Conservation (phyloP, 2,888 invertebrate species). For the Disparrhopalites patrizii region DNA sequence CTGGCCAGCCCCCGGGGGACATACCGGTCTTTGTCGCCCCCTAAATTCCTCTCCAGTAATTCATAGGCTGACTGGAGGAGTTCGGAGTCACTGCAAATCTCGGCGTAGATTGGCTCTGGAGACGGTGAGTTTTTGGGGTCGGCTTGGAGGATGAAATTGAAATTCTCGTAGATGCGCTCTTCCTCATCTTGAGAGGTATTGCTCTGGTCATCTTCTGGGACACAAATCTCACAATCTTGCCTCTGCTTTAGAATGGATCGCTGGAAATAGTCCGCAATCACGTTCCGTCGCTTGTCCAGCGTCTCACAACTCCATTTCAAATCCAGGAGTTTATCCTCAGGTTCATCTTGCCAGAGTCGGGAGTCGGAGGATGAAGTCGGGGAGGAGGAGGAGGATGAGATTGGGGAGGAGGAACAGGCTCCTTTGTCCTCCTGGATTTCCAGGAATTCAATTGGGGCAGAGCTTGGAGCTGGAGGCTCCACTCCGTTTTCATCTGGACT, state of each 20-base stretch:
- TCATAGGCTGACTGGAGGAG: neutral
- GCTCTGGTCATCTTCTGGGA: neutral
- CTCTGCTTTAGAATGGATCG: constrained; percentile 17
- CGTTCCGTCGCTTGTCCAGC: constrained; percentile 15
- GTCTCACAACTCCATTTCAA: constrained; percentile 22
- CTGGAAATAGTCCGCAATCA: constrained; percentile 16
- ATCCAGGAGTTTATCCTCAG: constrained; percentile 8
- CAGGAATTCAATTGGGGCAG: neutral
- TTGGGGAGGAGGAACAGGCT: neutral
- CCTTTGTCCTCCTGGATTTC: neutral
- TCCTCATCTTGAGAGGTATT: neutral
- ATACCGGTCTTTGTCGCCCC: no score
- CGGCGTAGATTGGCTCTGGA: constrained; percentile 23
- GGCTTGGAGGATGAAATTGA: neutral
- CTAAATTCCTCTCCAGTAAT: neutral
- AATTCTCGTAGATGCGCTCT: neutral
- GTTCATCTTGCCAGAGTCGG: neutral
- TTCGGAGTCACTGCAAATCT: constrained; percentile 6
- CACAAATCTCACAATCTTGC: neutral
- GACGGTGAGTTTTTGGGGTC: neutral
- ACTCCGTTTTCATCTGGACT: constrained; percentile 1
- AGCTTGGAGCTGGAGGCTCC: neutral
- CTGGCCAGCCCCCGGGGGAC: neutral
- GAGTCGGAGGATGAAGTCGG: neutral
- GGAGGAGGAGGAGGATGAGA: neutral